Conservation (phyloP, 1,140 invertebrate species). For the Calycopis cecrops region DNA sequence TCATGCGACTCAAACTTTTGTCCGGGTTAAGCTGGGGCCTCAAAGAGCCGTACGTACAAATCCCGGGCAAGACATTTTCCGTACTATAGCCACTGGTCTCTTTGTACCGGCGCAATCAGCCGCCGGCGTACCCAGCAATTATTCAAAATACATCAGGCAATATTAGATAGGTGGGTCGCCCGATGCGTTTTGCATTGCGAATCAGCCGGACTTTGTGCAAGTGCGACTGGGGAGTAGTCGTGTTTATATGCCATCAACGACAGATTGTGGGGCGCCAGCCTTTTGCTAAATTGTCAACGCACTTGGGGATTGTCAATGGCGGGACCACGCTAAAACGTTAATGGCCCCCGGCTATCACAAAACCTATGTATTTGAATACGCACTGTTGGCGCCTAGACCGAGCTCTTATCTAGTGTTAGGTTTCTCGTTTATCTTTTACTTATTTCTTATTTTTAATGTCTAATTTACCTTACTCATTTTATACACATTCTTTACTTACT, state of each 20-base stretch:
- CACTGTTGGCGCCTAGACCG: not conserved
- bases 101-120: slow-evolving; percentile 63
- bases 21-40: slow-evolving; percentile 23
- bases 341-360: slow-evolving; percentile 36
- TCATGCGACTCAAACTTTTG: slow-evolving; percentile 27
- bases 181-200: slow-evolving; percentile 70
- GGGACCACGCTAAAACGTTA: slow-evolving; percentile 34
- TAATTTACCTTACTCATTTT: no score
- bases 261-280: slow-evolving; percentile 52
- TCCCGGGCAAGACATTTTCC: slow-evolving; percentile 61
- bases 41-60: slow-evolving; percentile 37
- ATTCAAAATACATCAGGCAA: slow-evolving; percentile 72
- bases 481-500: no score
- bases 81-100: slow-evolving; percentile 41
- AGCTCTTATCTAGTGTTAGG: no score
- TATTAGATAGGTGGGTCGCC: slow-evolving; percentile 66
- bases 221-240: slow-evolving; percentile 46
- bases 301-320: slow-evolving; percentile 40
- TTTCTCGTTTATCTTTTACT: no score
- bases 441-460: no score
- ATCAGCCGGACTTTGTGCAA: slow-evolving; percentile 62
- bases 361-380: slow-evolving; percentile 16
- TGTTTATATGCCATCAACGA: slow-evolving; percentile 57
- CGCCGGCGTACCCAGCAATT: slow-evolving; percentile 56
- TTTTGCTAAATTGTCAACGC: slow-evolving; percentile 53